phyloP scores from a whole-genome alignment of 2,113 vertebrate genomes.

The Hydrolagus affinis region DNA sequence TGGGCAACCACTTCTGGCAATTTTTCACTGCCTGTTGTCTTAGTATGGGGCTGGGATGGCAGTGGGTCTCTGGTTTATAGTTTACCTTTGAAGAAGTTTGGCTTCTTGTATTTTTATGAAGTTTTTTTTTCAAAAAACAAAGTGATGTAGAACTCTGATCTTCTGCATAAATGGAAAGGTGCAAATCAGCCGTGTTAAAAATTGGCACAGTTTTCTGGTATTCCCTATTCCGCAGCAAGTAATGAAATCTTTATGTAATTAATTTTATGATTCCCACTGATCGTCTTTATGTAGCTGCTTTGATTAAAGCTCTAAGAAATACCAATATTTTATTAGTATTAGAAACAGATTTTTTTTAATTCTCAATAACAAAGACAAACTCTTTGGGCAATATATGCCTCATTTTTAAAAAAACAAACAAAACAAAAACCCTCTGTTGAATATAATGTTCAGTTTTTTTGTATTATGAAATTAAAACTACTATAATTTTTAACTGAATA shows the following conservation, averaged over 20 bases:
- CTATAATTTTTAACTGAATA: too few relatives aligned
- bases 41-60: conserved; percentile 53
- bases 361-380: not conserved
- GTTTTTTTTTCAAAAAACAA: conserved; percentile 54
- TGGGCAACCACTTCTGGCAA: conserved; percentile 64
- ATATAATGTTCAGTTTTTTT: too few relatives aligned
- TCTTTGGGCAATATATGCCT: not conserved
- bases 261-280: conserved; percentile 73
- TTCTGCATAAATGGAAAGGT: conserved; percentile 56
- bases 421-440: too few relatives aligned
- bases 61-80: conserved; percentile 50
- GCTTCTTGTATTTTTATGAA: conserved; percentile 50
- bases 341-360: not conserved
- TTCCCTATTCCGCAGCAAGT: conserved; percentile 77
- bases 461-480: too few relatives aligned
- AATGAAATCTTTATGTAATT: conserved; percentile 70
- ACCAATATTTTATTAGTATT: not conserved
- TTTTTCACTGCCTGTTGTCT: conserved; percentile 54
- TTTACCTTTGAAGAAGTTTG: conserved; percentile 55
- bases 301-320: conserved; percentile 43
- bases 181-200: conserved; percentile 61
- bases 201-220: conserved; percentile 65
- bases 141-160: conserved; percentile 49
- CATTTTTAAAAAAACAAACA: not conserved
- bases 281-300: conserved; percentile 59